Percentiles rank a stretch among this genome's conserved stretches.
Evolutionary conservation across 1,140 invertebrate genomes (phyloP).

Genomic region (Orussus abietinus): DNA sequence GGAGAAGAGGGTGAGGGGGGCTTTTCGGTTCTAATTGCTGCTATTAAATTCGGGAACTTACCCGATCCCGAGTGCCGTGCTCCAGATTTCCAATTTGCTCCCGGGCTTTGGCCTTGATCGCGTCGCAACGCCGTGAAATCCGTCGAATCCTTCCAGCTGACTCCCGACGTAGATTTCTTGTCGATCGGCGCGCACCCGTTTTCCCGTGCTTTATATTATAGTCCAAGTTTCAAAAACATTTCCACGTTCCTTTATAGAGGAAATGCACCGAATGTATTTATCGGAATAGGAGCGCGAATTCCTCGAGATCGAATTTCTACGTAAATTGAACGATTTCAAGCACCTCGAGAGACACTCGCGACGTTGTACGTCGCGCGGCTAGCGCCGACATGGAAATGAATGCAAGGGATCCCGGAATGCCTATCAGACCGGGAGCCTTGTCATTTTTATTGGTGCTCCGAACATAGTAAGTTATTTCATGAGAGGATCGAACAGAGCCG

Average conservation of each 20-base stretch:
- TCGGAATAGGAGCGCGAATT: no score
- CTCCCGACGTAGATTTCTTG: slow-evolving; percentile 10
- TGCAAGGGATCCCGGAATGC: slow-evolving; percentile 7
- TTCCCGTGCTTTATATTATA: no score
- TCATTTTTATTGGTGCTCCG: slow-evolving; percentile 32
- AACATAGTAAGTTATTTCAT: slow-evolving; percentile 45
- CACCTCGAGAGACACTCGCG: no score
- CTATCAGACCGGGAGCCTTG: slow-evolving; percentile 22
- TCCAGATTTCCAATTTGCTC: slow-evolving; percentile 20
- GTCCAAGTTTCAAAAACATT: no score
- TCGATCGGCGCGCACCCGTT: slow-evolving; percentile 11
- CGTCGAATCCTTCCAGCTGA: no score
- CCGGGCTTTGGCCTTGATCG: slow-evolving; percentile 4
- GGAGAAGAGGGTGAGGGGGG: slow-evolving; percentile 15
- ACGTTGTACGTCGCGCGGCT: slow-evolving; percentile 8
- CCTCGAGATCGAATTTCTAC: no score
- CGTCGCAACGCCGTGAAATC: not conserved
- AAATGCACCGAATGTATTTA: no score
- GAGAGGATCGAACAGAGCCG: slow-evolving; percentile 39
- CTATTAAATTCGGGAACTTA: slow-evolving; percentile 50
- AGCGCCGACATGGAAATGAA: slow-evolving; percentile 27
- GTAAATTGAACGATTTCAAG: no score
- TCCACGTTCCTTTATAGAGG: no score
- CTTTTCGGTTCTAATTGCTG: slow-evolving; percentile 42
- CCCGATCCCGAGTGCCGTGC: slow-evolving; percentile 30